A percentile compares a stretch with the other conserved stretches of the same genome.
Conservation (phyloP, 2,797 vertebrate genomes). For the Furcifer pardalis region DNA sequence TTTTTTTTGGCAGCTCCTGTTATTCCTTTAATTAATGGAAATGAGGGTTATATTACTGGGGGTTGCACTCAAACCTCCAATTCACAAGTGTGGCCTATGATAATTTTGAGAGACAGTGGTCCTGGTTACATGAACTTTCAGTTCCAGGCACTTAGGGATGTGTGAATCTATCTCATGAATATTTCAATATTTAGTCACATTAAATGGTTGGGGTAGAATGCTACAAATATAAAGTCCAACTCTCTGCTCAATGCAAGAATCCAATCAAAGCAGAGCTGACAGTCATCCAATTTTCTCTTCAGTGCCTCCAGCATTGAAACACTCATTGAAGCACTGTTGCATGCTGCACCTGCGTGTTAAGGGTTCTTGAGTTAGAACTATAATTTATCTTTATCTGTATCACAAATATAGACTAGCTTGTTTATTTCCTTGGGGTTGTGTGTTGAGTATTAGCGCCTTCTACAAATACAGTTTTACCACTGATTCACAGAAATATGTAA, state of each 20-base stretch:
- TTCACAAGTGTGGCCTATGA: background rate
- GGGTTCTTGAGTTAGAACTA: too few species aligned
- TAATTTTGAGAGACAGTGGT: slow-evolving; percentile 26
- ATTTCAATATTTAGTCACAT: background rate
- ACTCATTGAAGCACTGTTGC: background rate
- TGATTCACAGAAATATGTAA: background rate
- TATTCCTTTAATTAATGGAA: slow-evolving; percentile 52
- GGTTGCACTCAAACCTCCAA: slow-evolving; percentile 29
- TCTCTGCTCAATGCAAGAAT: too few species aligned
- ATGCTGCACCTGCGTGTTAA: too few species aligned
- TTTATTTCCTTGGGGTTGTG: background rate
- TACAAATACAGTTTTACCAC: background rate
- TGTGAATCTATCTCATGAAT: background rate
- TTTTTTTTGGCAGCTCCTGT: slow-evolving; percentile 42
- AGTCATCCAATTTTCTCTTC: too few species aligned
- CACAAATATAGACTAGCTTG: background rate
- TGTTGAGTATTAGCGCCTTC: background rate
- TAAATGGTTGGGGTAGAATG: background rate
- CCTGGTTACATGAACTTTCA: background rate
- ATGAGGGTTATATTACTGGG: slow-evolving; percentile 54
- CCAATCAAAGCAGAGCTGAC: too few species aligned
- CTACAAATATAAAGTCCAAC: background rate
- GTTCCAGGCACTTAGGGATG: background rate
- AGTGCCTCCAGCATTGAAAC: too few species aligned
- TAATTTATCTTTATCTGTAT: too few species aligned